Evolutionary conservation across 2,888 invertebrate species (phyloP), one percentile per base, ranked within the genome.

Genomic region (Drosophila neotestacea): DNA sequence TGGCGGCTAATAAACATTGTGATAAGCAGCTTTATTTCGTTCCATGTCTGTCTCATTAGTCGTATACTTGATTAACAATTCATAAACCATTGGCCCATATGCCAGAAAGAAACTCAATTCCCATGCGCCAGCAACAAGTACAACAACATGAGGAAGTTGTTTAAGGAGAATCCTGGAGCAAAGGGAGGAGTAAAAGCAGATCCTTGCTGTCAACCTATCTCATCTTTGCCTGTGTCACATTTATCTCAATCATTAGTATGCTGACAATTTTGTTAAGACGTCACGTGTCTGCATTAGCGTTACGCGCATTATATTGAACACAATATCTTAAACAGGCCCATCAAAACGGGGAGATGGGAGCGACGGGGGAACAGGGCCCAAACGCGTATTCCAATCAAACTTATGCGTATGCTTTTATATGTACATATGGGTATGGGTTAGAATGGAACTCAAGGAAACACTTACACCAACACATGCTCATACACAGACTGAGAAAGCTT

Each of bases 31-130:
- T 71, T 77, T 67, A 58, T 69, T 63, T 60, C 16, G 16, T 30
- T 38, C 4, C 50, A 42, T 65, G 72, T 46, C 46, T 72, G 76
- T 59, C 81, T 86, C 84, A 86, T 84, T 82, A 84, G 62, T 51
- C 44, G 42, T 41, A 32, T 51, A 67, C 28, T 70, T 63, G 69
- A 77, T 77, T 77, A 77, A 48, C 73, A 62, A 68, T 72, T 62
- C 78, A 69, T 62, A 60, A 64, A 67, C 41, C 75, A 70, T 59
- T 42, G 28, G 42, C 42, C 22, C 58, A 48, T 62, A 67, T 10
- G 22, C 22, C 39, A 22, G 7, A 5, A 13, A 10, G 34, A 7
- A n/a, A 46, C 34, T 10, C 22, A 39, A 51, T 71, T 76, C 58
- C 61, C 74, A 71, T 36, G 55, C 50, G 41, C 30, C 39, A 50